Evolutionary conservation across 2,113 vertebrate species (phyloP), one percentile per base, ranked within the genome.

Genomic region (Gnathonemus longibarbis): DNA sequence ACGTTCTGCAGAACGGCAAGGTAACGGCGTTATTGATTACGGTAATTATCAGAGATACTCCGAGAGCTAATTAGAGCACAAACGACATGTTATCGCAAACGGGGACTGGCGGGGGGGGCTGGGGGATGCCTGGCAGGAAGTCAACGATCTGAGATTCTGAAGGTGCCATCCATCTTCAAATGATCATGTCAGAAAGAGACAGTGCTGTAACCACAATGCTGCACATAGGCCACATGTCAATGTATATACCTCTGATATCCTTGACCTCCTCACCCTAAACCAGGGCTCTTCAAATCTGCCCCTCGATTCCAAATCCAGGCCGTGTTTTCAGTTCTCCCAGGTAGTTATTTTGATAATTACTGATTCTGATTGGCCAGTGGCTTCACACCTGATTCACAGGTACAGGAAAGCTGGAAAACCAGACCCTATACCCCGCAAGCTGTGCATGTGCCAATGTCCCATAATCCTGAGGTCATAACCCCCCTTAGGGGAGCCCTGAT

Each of bases 41-140:
- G 24, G 48, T 90, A 90, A 90, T 90, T 88, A 90, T 77, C 58
- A 31, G 50, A 90, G 49, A 88, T 88, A 83, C 46, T 80, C 62
- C 13, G 24, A 27, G 84, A 88, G 66, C 58, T 49, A 90, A 90
- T 88, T 39, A 80, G 24, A 84, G 42, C 45, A 84, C 39, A 84
- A 48, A 84, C 3, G 83, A 46, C 24, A 48, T 48, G 45, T 45
- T 84, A 46, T 84, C 45, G 46, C 24, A 84, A 84, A 24, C 21
- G 3, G 27, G n/a, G 84, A 70, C 10, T 27, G 3, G 1, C 9
- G 10, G 62, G 9, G 3, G 48, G 84, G n/a, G 42, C n/a, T n/a
- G n/a, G n/a, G 35, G 35, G 35, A 1, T 46, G n/a, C 48, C 15
- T 50, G n/a, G 48, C 84, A 10, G 48, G 46, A 87, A 50, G 84